Base-by-base conservation (phyloP, 2,113 vertebrate genomes). In the Sylvilagus bachmani region DNA sequence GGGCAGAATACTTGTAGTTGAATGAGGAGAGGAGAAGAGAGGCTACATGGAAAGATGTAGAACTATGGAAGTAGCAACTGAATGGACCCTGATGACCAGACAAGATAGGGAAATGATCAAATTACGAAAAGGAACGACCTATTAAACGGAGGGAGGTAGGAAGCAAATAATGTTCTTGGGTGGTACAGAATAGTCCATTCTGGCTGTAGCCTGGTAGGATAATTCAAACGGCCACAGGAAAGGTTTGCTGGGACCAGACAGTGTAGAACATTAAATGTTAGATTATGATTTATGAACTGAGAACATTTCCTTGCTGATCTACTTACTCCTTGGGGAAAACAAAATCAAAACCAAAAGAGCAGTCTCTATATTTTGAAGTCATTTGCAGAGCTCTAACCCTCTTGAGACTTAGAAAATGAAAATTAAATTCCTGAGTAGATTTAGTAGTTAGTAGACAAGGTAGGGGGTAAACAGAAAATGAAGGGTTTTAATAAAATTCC, bases 371-470 rank as follows among this genome's bases (percentile, higher is more conserved):
- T 95, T 96, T 79, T 96, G 67, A 91, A 96, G 82, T 97, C 69
- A 58, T 77, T 92, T 92, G 75, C 85, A 96, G 88, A 96, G 71
- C 82, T 95, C 89, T 94, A 95, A 94, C 96, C 31, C 93, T 93
- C 67, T 88, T 92, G 97, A 95, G 95, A 96, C 82, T 97, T 96
- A 92, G 90, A 82, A 97, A 95, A 93, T 86, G 94, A 96, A 97
- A 96, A 97, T 97, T 96, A 97, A 96, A 97, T 97, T 97, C 96
- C 93, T 96, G 64, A 97, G 95, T 97, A 97, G 97, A 97, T 96
- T 96, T 97, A 97, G 67, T 96, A 88, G 95, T 95, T 96, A 94
- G 90, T 77, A 73, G 88, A 95, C 95, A 97, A 93, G 85, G 97
- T 93, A 97, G 97, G 97, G 95, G 96, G 95, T 97, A 96, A 81